These are phyloP conservation scores for Anthoscopus minutus DNA, from an alignment of 2,113 vertebrate genomes.

Conservation along the genomic window DNA sequence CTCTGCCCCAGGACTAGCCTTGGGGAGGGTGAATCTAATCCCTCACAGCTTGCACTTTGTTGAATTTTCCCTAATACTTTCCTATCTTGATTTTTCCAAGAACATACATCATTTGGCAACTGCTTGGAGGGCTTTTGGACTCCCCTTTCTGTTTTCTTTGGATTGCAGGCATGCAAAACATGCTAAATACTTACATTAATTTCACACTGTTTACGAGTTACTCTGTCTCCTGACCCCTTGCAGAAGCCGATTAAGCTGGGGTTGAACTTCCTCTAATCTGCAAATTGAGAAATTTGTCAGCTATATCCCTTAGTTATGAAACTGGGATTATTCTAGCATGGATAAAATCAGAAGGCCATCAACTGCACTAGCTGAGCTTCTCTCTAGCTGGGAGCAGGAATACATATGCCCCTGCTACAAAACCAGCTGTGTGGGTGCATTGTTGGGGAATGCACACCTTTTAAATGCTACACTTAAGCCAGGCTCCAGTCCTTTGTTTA, in stretches of 20 bases:
- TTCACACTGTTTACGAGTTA: background rate
- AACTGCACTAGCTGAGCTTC: background rate
- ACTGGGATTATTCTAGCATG: constrained; percentile 8
- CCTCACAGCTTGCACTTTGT: background rate
- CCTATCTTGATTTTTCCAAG: background rate
- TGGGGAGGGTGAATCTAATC: background rate
- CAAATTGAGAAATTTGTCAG: constrained; percentile 19
- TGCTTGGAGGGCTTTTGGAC: background rate
- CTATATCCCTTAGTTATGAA: constrained; percentile 27
- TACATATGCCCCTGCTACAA: background rate
- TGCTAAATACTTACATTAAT: background rate
- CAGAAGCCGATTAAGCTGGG: background rate
- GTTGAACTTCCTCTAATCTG: constrained; percentile 9
- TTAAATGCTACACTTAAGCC: background rate
- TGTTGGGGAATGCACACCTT: background rate
- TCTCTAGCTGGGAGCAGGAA: background rate
- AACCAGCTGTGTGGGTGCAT: background rate
- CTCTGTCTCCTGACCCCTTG: background rate
- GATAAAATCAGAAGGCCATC: constrained; percentile 11
- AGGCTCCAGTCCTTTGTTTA: background rate
- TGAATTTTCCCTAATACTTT: background rate
- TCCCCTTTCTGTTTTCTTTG: background rate
- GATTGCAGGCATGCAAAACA: background rate
- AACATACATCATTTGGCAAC: background rate
- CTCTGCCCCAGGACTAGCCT: background rate